phyloP scores from a whole-genome alignment of 2,888 invertebrate species.

The Helleia helle region DNA sequence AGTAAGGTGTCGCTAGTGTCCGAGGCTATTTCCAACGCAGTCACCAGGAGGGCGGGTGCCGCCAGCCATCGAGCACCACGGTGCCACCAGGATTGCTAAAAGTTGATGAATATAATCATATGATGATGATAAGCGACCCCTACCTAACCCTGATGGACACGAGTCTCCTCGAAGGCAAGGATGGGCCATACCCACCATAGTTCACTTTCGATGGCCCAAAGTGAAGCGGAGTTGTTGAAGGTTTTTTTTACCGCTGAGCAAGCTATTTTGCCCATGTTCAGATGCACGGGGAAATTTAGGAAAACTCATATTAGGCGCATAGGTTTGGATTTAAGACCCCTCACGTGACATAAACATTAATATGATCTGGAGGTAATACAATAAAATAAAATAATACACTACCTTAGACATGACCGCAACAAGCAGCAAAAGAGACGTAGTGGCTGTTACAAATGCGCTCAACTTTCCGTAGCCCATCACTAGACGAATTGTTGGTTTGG shows the following conservation, averaged over 20 bases:
- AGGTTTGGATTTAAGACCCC: too few species aligned
- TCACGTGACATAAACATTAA: too few species aligned
- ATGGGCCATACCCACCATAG: too few species aligned
- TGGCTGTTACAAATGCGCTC: slow-evolving; percentile 55
- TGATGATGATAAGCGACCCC: not conserved
- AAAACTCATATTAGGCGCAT: too few species aligned
- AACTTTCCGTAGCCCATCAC: slow-evolving; percentile 59
- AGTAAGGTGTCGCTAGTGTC: slow-evolving; percentile 57
- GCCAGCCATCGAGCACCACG: slow-evolving; percentile 60
- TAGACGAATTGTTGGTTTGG: slow-evolving; percentile 60
- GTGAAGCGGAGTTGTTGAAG: too few species aligned
- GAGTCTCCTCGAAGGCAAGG: too few species aligned
- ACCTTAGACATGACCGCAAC: slow-evolving; percentile 66
- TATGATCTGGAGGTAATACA: too few species aligned
- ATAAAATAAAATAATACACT: slow-evolving; percentile 8
- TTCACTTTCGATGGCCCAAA: too few species aligned
- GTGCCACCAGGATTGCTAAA: slow-evolving; percentile 61
- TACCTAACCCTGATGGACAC: too few species aligned
- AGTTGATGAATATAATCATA: slow-evolving; percentile 1
- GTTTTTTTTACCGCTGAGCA: too few species aligned
- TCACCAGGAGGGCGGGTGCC: slow-evolving; percentile 53
- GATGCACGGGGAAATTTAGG: too few species aligned
- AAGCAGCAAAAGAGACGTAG: slow-evolving; percentile 48
- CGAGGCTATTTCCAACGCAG: slow-evolving; percentile 53
- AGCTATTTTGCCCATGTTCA: not conserved